A percentile compares a stretch with the other conserved stretches of the same genome.
These are phyloP conservation scores for Cheilosia urbana DNA, from an alignment of 2,888 invertebrate species.

Conservation along the genomic window DNA sequence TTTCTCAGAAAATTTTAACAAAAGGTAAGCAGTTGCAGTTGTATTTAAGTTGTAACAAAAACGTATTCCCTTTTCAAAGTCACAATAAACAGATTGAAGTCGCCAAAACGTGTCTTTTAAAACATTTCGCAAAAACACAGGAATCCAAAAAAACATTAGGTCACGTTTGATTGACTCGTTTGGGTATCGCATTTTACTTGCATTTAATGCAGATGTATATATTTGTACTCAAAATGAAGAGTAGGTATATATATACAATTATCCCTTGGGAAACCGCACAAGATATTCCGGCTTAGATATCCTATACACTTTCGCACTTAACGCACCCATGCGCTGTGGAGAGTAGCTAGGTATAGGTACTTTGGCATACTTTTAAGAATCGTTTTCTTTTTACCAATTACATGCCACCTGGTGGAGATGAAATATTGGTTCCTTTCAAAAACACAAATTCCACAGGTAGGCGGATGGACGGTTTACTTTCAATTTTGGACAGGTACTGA, in stretches of 20 bases:
- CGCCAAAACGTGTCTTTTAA: conserved; percentile 27
- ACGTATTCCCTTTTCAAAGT: conserved; percentile 5
- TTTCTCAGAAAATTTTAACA: conserved; percentile 12
- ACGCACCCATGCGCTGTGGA: conserved; percentile 32
- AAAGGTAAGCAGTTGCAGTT: conserved; percentile 45
- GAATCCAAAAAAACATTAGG: conserved; percentile 23
- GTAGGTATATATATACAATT: conserved; percentile 17
- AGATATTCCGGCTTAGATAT: conserved; percentile 58
- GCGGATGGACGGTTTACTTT: conserved; percentile 63
- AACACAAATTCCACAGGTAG: conserved; percentile 67
- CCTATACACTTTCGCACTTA: conserved; percentile 46
- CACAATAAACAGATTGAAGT: conserved; percentile 1
- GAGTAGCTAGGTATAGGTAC: not conserved
- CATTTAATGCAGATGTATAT: not conserved
- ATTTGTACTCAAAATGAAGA: not conserved
- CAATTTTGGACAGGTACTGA: conserved; percentile 54
- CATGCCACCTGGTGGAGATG: conserved; percentile 29
- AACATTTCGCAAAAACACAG: conserved; percentile 27
- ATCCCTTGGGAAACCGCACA: conserved; percentile 62
- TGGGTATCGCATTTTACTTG: conserved; percentile 39
- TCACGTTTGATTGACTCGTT: conserved; percentile 52
- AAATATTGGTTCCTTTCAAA: conserved; percentile 54
- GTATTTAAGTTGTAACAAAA: not conserved
- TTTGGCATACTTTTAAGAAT: conserved; percentile 68
- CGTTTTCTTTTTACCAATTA: conserved; percentile 55